Evolutionary conservation across 1,140 invertebrate species (phyloP), one percentile per base, ranked within the genome.

Genomic region (Druon quercuslanigerum): DNA sequence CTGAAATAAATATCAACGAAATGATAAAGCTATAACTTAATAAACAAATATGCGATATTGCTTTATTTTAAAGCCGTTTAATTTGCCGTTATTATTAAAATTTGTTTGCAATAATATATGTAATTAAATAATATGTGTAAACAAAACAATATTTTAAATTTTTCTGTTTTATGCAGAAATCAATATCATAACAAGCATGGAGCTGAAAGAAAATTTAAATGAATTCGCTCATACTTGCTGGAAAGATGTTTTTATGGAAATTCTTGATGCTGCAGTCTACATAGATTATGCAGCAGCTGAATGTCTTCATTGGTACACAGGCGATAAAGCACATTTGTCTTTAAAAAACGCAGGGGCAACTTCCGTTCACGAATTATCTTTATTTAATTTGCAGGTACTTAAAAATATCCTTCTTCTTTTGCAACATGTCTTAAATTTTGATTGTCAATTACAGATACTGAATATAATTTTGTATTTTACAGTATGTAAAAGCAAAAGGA

Each of bases 291-390:
- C 83, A 25, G 88, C 90, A 74, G 90, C 92, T 0, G 93, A 94
- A 85, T 92, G 92, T 81, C 85, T 94, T 11, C 93, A 94, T 79
- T 94, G 93, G 93, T 89, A 92, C 84, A 92, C 92, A 17, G 92
- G 93, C 33, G 89, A 93, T 66, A 87, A 80, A 73, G 85, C 87
- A 33, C 90, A 89, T 73, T 57, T 88, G 71, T 72, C 82, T 76
- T 83, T 94, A 12, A 89, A 92, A 77, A 78, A 92, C 82, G 90
- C 90, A 52, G 93, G 93, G 56, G 93, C 93, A 74, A 33, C 89
- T 25, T 92, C 91, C 76, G 91, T 94, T 33, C 91, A 93, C 78
- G 92, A 93, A 88, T 90, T 94, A 80, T 92, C 92, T 71, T 66
- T 60, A 71, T 74, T 50, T 51, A 71, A 74, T 79, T 74, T 50